phyloP scores from a whole-genome alignment of 2,797 vertebrate species.

The Carapus acus region DNA sequence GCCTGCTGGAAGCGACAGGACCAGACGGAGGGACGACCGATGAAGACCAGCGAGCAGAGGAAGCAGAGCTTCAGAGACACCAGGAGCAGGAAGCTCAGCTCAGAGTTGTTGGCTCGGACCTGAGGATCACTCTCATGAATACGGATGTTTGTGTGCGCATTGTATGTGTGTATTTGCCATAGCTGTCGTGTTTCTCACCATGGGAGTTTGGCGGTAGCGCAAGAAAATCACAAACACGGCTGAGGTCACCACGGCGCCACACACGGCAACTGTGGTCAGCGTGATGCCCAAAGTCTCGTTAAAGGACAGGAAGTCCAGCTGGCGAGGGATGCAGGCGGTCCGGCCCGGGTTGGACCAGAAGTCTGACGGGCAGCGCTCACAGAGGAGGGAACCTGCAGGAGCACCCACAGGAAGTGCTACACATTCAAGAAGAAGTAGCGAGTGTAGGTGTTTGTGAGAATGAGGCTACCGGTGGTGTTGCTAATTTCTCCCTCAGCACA shows the following conservation, averaged over 20 bases:
- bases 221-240: conserved; percentile 68
- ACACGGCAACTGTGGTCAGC: conserved; percentile 60
- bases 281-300: conserved; percentile 69
- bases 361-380: conserved; percentile 64
- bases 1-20: conserved; percentile 60
- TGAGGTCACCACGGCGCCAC: conserved; percentile 55
- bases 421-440: too few relatives aligned
- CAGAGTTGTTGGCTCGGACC: conserved; percentile 71
- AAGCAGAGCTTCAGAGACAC: conserved; percentile 69
- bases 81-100: conserved; percentile 69
- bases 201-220: conserved; percentile 62
- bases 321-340: conserved; percentile 60
- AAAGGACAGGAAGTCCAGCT: conserved; percentile 71
- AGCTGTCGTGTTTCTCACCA: conserved; percentile 61
- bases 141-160: conserved; percentile 12
- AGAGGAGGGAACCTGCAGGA: conserved; percentile 59
- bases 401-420: too few relatives aligned
- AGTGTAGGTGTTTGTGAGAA: too few relatives aligned
- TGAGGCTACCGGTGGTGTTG: conserved; percentile 62
- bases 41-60: conserved; percentile 67
- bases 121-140: conserved; percentile 23
- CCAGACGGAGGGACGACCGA: conserved; percentile 57
- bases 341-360: conserved; percentile 66
- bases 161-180: too few relatives aligned
- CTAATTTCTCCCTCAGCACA: conserved; percentile 72